Conservation (phyloP, 2,113 vertebrate species). For the Thymallus thymallus region DNA sequence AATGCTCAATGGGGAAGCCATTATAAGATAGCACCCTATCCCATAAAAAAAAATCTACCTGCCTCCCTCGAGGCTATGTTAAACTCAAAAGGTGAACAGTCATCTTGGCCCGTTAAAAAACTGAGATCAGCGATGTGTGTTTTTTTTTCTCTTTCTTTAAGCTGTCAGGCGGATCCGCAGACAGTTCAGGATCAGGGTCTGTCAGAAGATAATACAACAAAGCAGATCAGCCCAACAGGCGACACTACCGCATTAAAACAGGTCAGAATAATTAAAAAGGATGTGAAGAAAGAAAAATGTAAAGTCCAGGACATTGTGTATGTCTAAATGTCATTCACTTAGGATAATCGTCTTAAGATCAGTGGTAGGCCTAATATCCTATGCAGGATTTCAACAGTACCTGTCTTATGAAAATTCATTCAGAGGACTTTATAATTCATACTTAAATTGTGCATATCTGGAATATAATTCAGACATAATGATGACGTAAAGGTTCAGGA, state of each 20-base stretch:
- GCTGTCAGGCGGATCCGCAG: constrained; percentile 39
- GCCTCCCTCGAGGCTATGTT: constrained; percentile 42
- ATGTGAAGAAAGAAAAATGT: not conserved
- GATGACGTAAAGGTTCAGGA: not conserved
- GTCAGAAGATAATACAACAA: constrained; percentile 28
- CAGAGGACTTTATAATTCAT: not conserved
- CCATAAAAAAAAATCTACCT: constrained; percentile 26
- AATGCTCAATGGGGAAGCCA: constrained; percentile 55
- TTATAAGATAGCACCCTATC: constrained; percentile 45
- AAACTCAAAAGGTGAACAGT: constrained; percentile 57
- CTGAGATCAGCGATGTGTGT: constrained; percentile 11
- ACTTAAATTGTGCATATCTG: not conserved
- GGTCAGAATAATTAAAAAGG: constrained; percentile 18
- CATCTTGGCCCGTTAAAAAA: constrained; percentile 48
- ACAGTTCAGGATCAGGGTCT: constrained; percentile 47
- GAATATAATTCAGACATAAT: not conserved
- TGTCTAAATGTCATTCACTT: constrained; percentile 34
- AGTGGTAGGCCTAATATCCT: constrained; percentile 26
- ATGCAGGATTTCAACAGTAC: not conserved
- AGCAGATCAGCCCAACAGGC: constrained; percentile 8
- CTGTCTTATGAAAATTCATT: not conserved
- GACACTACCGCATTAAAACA: constrained; percentile 18
- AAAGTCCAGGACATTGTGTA: not conserved
- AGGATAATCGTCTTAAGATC: constrained; percentile 41
- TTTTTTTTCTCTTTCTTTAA: constrained; percentile 22